These are phyloP conservation scores for Poicephalus meyeri DNA, from an alignment of 2,113 vertebrate species.

Conservation along the genomic window DNA sequence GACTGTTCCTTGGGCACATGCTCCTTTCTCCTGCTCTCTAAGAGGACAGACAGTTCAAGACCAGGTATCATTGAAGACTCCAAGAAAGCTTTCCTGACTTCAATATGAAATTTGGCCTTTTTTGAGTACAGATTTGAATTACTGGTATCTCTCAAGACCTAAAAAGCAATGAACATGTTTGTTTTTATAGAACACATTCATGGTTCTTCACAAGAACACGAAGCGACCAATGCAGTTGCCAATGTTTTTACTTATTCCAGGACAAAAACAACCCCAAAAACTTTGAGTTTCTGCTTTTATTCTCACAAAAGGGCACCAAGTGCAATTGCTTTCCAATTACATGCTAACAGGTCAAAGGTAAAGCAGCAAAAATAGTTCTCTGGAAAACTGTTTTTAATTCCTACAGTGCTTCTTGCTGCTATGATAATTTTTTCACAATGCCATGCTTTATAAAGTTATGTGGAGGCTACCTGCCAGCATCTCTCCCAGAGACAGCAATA, in stretches of 20 bases:
- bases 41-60: neutral
- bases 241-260: neutral
- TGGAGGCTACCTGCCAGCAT: neutral
- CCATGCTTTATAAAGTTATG: neutral
- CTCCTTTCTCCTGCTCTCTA: neutral
- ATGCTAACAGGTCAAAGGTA: neutral
- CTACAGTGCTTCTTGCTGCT: neutral
- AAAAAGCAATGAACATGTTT: neutral
- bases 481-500: neutral
- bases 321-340: neutral
- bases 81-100: neutral
- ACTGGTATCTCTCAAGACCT: neutral
- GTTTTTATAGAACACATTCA: neutral
- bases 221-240: neutral
- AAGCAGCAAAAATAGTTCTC: neutral
- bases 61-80: neutral
- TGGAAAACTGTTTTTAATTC: neutral
- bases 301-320: neutral
- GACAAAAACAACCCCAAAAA: neutral
- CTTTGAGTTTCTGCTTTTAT: neutral
- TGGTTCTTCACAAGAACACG: neutral
- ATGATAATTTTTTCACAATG: neutral
- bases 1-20: neutral
- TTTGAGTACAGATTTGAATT: neutral
- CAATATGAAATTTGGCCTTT: neutral